Evolutionary conservation across 2,888 invertebrate genomes (phyloP).

Genomic region (Philaethria dido): DNA sequence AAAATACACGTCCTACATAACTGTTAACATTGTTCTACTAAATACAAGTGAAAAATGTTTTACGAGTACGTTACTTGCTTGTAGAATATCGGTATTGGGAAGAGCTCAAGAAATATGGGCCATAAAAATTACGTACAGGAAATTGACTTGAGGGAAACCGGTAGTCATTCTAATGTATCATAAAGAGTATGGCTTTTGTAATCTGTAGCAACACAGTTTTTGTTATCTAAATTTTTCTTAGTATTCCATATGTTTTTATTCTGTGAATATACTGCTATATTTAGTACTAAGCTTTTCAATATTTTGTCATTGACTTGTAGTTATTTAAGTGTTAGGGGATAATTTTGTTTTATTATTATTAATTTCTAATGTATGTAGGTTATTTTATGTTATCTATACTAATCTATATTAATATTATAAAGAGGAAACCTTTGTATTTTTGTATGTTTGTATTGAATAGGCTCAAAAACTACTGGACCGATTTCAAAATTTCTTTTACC

Average conservation of each 20-base stretch:
- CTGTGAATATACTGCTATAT: background rate
- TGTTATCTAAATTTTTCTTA: background rate
- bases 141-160: conserved; percentile 30
- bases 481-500: too few species aligned
- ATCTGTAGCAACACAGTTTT: background rate
- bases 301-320: background rate
- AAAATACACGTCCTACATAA: background rate
- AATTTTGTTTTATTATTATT: too few species aligned
- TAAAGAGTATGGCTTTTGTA: conserved; percentile 19
- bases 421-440: too few species aligned
- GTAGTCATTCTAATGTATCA: conserved; percentile 28
- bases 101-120: conserved; percentile 30
- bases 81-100: conserved; percentile 24
- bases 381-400: too few species aligned
- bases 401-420: too few species aligned
- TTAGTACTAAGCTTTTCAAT: background rate
- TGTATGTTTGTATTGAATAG: too few species aligned
- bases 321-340: too few species aligned
- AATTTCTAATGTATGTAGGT: too few species aligned
- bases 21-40: background rate
- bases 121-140: conserved; percentile 37
- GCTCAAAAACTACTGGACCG: too few species aligned
- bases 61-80: conserved; percentile 3
- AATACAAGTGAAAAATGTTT: conserved; percentile 1
- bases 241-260: background rate